Base-by-base conservation (phyloP, 2,888 invertebrate genomes). In the Agrilus biguttatus region DNA sequence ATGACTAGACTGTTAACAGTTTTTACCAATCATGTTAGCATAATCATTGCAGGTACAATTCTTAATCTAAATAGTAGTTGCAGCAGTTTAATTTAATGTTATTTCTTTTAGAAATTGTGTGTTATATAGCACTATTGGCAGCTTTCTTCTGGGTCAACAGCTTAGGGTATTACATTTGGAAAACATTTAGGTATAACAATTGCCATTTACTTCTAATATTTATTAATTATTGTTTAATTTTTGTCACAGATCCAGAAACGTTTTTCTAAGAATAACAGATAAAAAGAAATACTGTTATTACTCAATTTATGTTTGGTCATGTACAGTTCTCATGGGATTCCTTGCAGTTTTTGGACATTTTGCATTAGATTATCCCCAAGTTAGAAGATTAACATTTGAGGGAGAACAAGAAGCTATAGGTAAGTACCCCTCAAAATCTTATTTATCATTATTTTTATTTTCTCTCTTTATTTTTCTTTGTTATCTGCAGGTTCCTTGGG, bases 91-190 rank as follows among this genome's bases (percentile, higher is more conserved):
- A 38, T 33, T 41, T 37, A 39, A 39, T 39, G 41, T 41, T 44
- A 14, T 49, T 41, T 53, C 49, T 75, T 77, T 48, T 71, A 84
- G 88, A 88, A 69, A 76, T 80, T 6, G 73, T 86, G 52, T 71
- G 83, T 50, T 86, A 85, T 55, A 70, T 84, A 42, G 83, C 84
- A 55, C 66, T 87, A 42, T 60, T 87, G 50, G 85, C 81, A 32
- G 83, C 86, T 40, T 88, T 87, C 65, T 86, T 88, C 58, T 89
- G 89, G 89, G 67, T 89, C 3, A 88, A 84, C 53, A 84, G 85
- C 58, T 74, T 86, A 48, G 88, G 87, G 40, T 89, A 84, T 60
- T 88, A 88, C 60, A 82, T 88, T 48, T 89, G 88, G 88, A 85
- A 81, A 61, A 88, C 86, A 1, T 88, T 89, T 59, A 80, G 76